Evolutionary conservation across 2,888 invertebrate species (phyloP).

Genomic region (Nyleta sp.): DNA sequence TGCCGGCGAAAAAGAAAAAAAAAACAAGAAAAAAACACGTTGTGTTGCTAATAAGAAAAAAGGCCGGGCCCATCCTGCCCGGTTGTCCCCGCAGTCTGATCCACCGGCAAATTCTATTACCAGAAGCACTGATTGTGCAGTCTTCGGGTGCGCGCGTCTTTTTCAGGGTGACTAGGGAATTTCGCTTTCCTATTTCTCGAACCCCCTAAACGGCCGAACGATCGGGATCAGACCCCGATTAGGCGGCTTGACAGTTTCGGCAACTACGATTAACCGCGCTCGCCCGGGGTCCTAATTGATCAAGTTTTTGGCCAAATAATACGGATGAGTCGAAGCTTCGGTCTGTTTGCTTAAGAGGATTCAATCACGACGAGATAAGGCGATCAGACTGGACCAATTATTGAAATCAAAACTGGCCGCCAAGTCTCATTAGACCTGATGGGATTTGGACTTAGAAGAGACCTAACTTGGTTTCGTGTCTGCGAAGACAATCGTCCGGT

Average conservation of each 20-base stretch:
- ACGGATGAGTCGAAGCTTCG: neutral
- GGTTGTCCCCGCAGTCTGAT: conserved; percentile 43
- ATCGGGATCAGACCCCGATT: conserved; percentile 35
- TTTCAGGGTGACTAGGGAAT: conserved; percentile 47
- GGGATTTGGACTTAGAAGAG: too few relatives aligned
- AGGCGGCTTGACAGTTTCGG: conserved; percentile 27
- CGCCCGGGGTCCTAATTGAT: conserved; percentile 38
- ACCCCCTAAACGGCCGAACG: conserved; percentile 39
- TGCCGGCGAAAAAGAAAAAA: conserved; percentile 15
- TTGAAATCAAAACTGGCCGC: conserved; percentile 2
- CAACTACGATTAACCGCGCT: conserved; percentile 31
- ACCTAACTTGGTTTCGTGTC: too few relatives aligned
- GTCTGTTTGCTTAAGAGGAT: conserved; percentile 12
- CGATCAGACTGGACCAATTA: neutral
- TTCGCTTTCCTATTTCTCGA: conserved; percentile 37
- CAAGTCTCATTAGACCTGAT: too few relatives aligned
- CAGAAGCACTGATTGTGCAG: conserved; percentile 64
- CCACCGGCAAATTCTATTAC: conserved; percentile 69
- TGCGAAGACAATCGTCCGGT: too few relatives aligned
- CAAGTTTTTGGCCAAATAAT: conserved; percentile 22
- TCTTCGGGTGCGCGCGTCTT: conserved; percentile 1
- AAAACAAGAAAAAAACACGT: conserved; percentile 1
- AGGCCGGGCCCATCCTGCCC: conserved; percentile 23
- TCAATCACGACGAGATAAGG: neutral
- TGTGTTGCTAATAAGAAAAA: conserved; percentile 42